Evolutionary conservation across 2,888 invertebrate species (phyloP).

Genomic region (Linhomoeus sp.): DNA sequence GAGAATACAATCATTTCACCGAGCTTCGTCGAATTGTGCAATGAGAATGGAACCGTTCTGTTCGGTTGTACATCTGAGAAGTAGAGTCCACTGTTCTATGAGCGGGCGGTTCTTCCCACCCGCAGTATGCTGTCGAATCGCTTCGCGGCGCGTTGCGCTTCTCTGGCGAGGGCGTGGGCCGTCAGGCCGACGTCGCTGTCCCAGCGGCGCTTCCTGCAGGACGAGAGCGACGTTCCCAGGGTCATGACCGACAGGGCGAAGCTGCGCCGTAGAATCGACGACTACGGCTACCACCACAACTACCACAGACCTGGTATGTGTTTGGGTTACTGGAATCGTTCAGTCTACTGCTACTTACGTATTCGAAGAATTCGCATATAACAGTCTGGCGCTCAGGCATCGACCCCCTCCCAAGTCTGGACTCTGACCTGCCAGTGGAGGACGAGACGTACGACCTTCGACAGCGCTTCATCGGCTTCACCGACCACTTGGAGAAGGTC

Average conservation of each 20-base stretch:
- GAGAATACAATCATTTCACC: too few relatives aligned
- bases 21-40: too few relatives aligned
- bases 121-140: too few relatives aligned
- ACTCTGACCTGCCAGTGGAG: background rate
- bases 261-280: background rate
- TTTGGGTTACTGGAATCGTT: background rate
- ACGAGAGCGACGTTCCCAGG: constrained; percentile 1
- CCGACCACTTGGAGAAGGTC: constrained; percentile 10
- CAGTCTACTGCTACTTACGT: background rate
- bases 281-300: constrained; percentile 3
- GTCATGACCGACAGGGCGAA: background rate
- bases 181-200: too few relatives aligned
- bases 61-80: too few relatives aligned
- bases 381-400: too few relatives aligned
- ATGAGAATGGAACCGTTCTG: too few relatives aligned
- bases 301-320: background rate
- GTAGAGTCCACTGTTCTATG: too few relatives aligned
- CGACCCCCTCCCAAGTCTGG: background rate
- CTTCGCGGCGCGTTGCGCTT: too few relatives aligned
- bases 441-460: background rate
- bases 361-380: background rate
- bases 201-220: background rate
- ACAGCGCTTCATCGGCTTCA: constrained; percentile 4
- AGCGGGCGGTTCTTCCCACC: too few relatives aligned
- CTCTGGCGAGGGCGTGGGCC: too few relatives aligned